Base-by-base conservation (phyloP, 2,888 invertebrate genomes). In the Cylindroiulus punctatus region DNA sequence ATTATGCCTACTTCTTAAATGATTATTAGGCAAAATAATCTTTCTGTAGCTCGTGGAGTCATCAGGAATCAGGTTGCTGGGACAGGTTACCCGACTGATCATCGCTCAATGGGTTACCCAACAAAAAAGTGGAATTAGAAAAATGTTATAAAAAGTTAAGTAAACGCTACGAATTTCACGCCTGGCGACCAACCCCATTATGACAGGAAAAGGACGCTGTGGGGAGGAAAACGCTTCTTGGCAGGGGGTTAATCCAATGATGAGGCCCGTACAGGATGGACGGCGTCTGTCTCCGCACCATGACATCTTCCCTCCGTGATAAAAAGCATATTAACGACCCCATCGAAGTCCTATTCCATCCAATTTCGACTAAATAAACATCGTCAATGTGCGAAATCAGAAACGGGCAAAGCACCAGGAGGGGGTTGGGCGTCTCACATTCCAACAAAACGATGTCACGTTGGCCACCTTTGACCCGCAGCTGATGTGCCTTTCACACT, bases 391-490 rank as follows among this genome's bases (percentile, higher is more conserved):
- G 30, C 76, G 30, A 26, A 76, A 76, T 76, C 30, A 76, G 26
- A 30, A 76, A 30, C 3, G 26, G 76, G 30, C 10, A 76, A 76
- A 76, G 14, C 2, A 0, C 8, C 1, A 14, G 26, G 76, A 22
- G 22, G 57, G 76, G 12, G 26, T 8, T 44, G 44, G 26, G 30
- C 26, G 76, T 30, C 30, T 76, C 76, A 76, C 14, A 30, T 76
- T 76, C 76, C 76, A 76, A 76, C 76, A 30, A 30, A 30, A 76
- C 76, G 76, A 76, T 76, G 76, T 76, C 76, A 76, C 76, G 76
- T 76, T 76, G 4, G 26, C 14, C 30, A 76, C 76, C 30, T 76
- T 30, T 76, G 76, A 26, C 76, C 76, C 26, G 26, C 0, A 26
- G 30, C 76, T 26, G 30, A 76, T 76, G 76, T 76, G 76, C 26